Evolutionary conservation across 2,797 vertebrate species (phyloP), one percentile per base, ranked within the genome.

Genomic region (Microhierax caerulescens): DNA sequence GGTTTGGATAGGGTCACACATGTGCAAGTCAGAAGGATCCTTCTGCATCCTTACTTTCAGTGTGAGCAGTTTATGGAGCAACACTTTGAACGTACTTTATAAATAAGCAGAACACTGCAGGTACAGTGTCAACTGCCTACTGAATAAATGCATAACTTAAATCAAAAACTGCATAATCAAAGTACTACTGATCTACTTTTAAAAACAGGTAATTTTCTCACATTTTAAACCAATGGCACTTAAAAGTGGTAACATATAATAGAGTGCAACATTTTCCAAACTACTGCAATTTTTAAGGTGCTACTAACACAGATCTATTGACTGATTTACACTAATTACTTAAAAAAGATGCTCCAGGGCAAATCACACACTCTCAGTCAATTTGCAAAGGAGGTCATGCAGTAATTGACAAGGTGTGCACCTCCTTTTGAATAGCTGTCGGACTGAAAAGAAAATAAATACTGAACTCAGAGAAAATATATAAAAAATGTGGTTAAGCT

Each of bases 241-340:
- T 89, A 91, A 56, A 95, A 88, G 70, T 80, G 70, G 73, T 51
- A 92, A 51, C 21, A 16, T 50, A 64, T 22, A 85, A 88, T 28
- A 77, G 48, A 74, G 63, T 36, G 78, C 45, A 92, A 70, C 60
- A 61, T 92, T 93, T 92, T 74, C 79, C 64, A 60, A 94, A 91
- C 88, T 51, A 60, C 60, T 45, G 75, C 68, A 75, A 24, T 87
- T 96, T 89, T 95, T 87, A 85, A 80, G 56, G 53, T 89, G 84
- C 43, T 61, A 24, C 60, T 87, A 96, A 87, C 60, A 74, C 45
- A 85, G 77, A 94, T 77, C 88, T 93, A 94, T 94, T 88, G 94
- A 92, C 72, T 89, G 90, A 93, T 94, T 87, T 74, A 85, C 86
- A 91, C 85, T 93, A 96, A 97, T 97, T 93, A 89, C 86, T 94